Evolutionary conservation across 2,113 vertebrate genomes (phyloP).

Genomic region (Megaceryle maxima): DNA sequence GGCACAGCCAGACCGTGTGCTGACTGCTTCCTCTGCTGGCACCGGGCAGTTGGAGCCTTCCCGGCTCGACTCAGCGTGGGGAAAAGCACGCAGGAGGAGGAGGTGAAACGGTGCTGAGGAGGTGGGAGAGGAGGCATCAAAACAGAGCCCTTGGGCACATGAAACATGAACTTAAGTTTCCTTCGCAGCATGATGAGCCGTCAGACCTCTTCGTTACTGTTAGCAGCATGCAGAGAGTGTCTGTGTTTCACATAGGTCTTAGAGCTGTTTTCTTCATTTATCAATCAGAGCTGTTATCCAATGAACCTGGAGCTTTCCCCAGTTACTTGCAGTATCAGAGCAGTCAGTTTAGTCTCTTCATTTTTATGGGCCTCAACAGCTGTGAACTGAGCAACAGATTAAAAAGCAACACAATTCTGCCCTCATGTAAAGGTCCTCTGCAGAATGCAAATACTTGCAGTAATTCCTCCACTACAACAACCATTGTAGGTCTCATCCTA

Average conservation of each 20-base stretch:
- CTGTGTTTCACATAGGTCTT: accelerated
- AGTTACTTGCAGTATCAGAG: not conserved
- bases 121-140: accelerated
- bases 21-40: constrained; percentile 10
- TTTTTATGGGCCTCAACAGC: not conserved
- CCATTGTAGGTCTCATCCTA: not conserved
- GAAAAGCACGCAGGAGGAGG: accelerated
- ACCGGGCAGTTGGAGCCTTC: accelerated
- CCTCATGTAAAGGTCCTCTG: not conserved
- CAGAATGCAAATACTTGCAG: not conserved
- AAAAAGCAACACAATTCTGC: not conserved
- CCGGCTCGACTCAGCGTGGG: accelerated
- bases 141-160: accelerated
- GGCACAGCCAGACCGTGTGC: not conserved
- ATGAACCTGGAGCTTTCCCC: not conserved
- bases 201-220: accelerated
- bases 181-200: accelerated
- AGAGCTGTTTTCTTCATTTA: not conserved
- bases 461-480: not conserved
- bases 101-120: accelerated
- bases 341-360: not conserved
- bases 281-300: not conserved
- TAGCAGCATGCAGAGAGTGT: accelerated
- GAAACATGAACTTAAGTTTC: not conserved
- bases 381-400: not conserved